Conservation (phyloP, 2,113 vertebrate species). For the Saccopteryx bilineata region DNA sequence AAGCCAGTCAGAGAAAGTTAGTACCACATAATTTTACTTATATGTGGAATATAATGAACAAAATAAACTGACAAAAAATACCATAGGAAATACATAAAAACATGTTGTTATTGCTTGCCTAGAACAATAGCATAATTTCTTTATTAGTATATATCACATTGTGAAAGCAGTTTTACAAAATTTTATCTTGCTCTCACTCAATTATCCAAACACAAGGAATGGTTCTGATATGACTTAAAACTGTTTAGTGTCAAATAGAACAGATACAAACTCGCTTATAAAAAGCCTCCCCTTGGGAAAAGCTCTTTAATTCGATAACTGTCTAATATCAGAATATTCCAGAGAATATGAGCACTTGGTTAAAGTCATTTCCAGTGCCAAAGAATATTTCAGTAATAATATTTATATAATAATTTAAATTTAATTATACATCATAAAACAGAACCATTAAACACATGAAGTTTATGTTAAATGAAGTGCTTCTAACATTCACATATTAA, state of each 20-base stretch:
- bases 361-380: constrained; percentile 61
- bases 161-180: constrained; percentile 5
- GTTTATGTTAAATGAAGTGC: constrained; percentile 55
- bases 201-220: not conserved
- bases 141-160: constrained; percentile 48
- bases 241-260: constrained; percentile 52
- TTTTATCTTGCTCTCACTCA: constrained; percentile 32
- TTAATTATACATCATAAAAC: constrained; percentile 59
- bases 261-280: constrained; percentile 54
- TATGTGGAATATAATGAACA: too few relatives aligned
- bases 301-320: constrained; percentile 59
- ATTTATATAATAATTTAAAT: constrained; percentile 67
- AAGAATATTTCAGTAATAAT: constrained; percentile 59
- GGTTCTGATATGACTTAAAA: constrained; percentile 65
- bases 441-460: constrained; percentile 18
- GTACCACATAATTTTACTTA: too few relatives aligned
- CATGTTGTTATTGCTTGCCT: not conserved
- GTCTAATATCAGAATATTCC: not conserved
- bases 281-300: constrained; percentile 11
- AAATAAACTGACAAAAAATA: not conserved
- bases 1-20: too few relatives aligned
- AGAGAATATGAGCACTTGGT: not conserved
- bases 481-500: constrained; percentile 29
- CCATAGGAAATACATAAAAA: constrained; percentile 11
- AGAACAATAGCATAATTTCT: constrained; percentile 29